Conservation (phyloP, 2,888 invertebrate genomes). For the Andrena praecox region DNA sequence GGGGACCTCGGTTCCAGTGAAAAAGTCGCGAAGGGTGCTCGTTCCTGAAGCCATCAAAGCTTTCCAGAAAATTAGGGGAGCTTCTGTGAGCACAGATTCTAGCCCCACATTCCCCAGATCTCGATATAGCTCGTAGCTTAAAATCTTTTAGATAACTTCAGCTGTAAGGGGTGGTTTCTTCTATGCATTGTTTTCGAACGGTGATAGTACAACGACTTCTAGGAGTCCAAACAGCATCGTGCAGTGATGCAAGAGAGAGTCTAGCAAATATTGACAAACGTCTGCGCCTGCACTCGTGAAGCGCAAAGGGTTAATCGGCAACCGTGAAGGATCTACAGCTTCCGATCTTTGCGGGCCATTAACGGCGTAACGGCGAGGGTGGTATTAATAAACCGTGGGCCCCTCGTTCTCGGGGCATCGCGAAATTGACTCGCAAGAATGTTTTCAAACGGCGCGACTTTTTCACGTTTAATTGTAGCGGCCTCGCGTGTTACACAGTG, state of each 20-base stretch:
- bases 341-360: conserved; percentile 27
- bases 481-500: conserved; percentile 8
- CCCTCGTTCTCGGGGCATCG: background rate
- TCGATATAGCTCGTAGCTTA: too few species aligned
- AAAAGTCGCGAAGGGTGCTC: conserved; percentile 52
- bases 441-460: background rate
- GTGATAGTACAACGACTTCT: background rate
- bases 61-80: conserved; percentile 4
- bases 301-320: conserved; percentile 17
- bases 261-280: conserved; percentile 10
- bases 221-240: background rate
- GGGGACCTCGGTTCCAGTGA: conserved; percentile 58
- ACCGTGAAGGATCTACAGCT: conserved; percentile 18
- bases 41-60: conserved; percentile 51
- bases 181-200: too few species aligned
- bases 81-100: background rate
- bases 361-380: conserved; percentile 33
- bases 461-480: conserved; percentile 25
- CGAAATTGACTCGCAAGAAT: conserved; percentile 12
- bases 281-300: background rate
- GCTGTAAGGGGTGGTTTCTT: too few species aligned
- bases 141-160: too few species aligned
- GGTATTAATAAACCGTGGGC: conserved; percentile 6
- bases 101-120: too few species aligned
- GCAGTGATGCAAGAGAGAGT: background rate